Base-by-base conservation (phyloP, 2,113 vertebrate species). In the Athene noctua region DNA sequence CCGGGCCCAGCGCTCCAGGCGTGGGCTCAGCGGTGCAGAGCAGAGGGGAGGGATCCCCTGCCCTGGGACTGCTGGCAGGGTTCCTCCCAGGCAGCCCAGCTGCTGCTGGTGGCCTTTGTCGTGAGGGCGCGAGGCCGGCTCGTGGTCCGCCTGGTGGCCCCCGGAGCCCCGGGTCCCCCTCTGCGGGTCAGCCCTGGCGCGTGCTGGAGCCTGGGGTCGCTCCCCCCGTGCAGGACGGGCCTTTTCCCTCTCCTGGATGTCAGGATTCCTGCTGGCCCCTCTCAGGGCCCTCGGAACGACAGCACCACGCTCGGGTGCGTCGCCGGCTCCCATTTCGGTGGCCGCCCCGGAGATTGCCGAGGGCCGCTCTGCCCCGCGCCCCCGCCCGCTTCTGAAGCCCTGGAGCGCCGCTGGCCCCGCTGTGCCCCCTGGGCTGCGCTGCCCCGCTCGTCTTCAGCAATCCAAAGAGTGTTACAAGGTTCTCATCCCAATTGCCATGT, bases 251-350 rank as follows among this genome's bases (percentile, higher is more conserved):
- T 26, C 40, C 1, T 20, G 94, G 8, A 0, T 25, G 7, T 15
- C 29, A 6, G 6, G 89, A 2, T 8, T 25, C 8, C 32, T 3
- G 27, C 1, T n/a, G 34, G 44, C 21, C n/a, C 15, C 13, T 2
- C 3, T 14, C 38, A 10, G 52, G 42, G 71, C 14, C 36, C 62
- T 21, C 27, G 15, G 79, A 22, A 9, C 2, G 40, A 25, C 49
- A 73, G 59, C 86, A 14, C 20, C 6, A 15, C 34, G 8, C 13
- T 30, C 49, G 3, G 4, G 9, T 8, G 32, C 2, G 59, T 5
- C 46, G 8, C 1, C 34, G 1, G 0, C 54, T 54, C 18, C 25
- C 0, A 9, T 15, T 5, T 25, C 16, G 15, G 21, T 1, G 1
- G 7, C 66, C 0, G 5, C 52, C 25, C 0, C 42, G 6, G 71